Evolutionary conservation across 1,140 invertebrate genomes (phyloP).

Genomic region (Camponotus pennsylvanicus): DNA sequence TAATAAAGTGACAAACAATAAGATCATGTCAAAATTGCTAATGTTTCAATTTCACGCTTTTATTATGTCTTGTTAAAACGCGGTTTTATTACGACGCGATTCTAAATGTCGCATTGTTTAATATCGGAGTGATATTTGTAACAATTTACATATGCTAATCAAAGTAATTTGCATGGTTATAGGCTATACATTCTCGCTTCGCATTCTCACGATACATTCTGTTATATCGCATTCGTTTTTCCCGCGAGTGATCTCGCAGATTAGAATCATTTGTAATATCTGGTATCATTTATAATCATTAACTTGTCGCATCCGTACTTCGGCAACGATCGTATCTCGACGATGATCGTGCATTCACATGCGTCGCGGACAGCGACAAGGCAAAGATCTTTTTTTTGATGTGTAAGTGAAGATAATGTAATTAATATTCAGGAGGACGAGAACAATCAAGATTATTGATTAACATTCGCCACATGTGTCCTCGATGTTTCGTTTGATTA

Average conservation of each 20-base stretch:
- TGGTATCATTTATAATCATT: slow-evolving; percentile 44
- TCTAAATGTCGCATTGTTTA: slow-evolving; percentile 61
- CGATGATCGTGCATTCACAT: not conserved
- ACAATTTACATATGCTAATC: slow-evolving; percentile 64
- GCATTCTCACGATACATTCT: slow-evolving; percentile 21
- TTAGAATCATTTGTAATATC: slow-evolving; percentile 46
- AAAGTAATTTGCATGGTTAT: slow-evolving; percentile 65
- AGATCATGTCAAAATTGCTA: not conserved
- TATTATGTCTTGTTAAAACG: not conserved
- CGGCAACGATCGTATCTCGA: slow-evolving; percentile 11
- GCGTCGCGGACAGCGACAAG: not conserved
- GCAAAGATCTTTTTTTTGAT: not conserved
- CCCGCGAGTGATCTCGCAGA: slow-evolving; percentile 19
- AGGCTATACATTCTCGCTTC: slow-evolving; percentile 13
- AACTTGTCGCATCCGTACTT: slow-evolving; percentile 9
- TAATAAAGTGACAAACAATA: not conserved
- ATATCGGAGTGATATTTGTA: slow-evolving; percentile 32
- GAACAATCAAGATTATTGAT: not conserved
- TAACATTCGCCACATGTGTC: not conserved
- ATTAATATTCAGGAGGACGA: slow-evolving; percentile 25
- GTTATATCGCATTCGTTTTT: slow-evolving; percentile 14
- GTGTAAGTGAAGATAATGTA: not conserved
- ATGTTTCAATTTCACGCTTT: not conserved
- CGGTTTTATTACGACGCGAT: not conserved
- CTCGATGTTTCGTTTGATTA: slow-evolving; percentile 13